A percentile compares a stretch with the other conserved stretches of the same genome.
Evolutionary conservation across 2,113 vertebrate species (phyloP).

Genomic region (Pionites leucogaster): DNA sequence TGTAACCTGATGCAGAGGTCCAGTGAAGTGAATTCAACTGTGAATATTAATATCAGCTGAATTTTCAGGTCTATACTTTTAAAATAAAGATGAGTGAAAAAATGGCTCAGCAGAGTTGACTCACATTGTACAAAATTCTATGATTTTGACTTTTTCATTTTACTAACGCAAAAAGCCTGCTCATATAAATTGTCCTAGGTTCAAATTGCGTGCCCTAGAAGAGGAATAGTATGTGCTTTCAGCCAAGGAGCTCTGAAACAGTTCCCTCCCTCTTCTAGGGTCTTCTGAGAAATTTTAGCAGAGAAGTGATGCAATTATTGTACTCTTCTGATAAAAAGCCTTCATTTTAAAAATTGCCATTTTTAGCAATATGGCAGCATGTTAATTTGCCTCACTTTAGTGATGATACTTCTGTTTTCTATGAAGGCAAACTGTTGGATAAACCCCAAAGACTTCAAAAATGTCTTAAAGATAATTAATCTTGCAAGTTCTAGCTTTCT

Average conservation of each 20-base stretch:
- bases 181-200: background rate
- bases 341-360: background rate
- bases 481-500: conserved; percentile 82
- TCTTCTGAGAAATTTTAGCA: background rate
- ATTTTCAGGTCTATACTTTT: background rate
- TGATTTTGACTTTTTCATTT: background rate
- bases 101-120: background rate
- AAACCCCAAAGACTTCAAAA: conserved; percentile 80
- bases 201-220: background rate
- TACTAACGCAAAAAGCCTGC: background rate
- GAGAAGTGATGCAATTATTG: background rate
- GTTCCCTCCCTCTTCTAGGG: background rate
- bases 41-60: background rate
- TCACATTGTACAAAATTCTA: background rate
- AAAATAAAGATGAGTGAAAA: background rate
- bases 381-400: background rate
- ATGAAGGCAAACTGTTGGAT: conserved; percentile 85
- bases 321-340: no score
- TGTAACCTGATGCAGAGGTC: background rate
- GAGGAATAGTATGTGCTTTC: background rate
- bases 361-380: background rate
- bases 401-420: background rate
- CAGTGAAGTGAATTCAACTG: background rate
- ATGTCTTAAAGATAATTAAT: conserved; percentile 84
- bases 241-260: background rate